phyloP scores from a whole-genome alignment of 1,140 invertebrate species.

The Drosophila nigromelanica region DNA sequence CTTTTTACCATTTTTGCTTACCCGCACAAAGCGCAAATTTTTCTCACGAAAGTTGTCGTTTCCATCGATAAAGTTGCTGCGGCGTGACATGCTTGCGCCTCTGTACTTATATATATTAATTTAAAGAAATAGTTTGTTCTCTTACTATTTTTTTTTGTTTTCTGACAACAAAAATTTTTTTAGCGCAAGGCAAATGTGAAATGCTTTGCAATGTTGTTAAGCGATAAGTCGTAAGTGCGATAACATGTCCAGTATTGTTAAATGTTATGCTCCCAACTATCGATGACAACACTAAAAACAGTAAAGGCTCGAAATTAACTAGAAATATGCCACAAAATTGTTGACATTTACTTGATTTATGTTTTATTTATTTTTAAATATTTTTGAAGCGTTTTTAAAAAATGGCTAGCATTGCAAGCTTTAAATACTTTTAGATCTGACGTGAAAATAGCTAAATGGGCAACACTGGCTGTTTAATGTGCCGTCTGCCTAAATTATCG shows the following conservation, averaged over 20 bases:
- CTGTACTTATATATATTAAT: background rate
- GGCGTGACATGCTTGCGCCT: constrained; percentile 56
- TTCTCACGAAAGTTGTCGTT: constrained; percentile 83
- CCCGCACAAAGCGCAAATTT: constrained; percentile 84
- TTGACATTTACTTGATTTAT: no score
- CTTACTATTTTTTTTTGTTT: constrained; percentile 3
- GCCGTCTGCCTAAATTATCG: constrained; percentile 7
- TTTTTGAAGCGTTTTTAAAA: no score
- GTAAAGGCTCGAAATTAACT: no score
- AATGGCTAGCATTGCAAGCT: background rate
- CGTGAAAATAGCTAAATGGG: background rate
- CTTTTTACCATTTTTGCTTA: constrained; percentile 53
- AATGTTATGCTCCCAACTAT: background rate
- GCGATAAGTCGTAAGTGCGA: constrained; percentile 20
- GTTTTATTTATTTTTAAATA: no score
- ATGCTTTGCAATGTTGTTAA: constrained; percentile 6
- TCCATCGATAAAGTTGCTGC: constrained; percentile 68
- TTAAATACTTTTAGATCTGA: background rate
- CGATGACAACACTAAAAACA: background rate
- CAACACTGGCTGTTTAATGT: background rate
- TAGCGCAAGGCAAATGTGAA: background rate
- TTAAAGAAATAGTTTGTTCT: background rate
- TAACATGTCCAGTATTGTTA: constrained; percentile 15
- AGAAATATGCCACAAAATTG: no score
- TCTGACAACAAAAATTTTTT: constrained; percentile 1